Evolutionary conservation across 30 jellyfish, hydroid and myxozoan species (phyloP).

Genomic region (Chironex yamaguchii): DNA sequence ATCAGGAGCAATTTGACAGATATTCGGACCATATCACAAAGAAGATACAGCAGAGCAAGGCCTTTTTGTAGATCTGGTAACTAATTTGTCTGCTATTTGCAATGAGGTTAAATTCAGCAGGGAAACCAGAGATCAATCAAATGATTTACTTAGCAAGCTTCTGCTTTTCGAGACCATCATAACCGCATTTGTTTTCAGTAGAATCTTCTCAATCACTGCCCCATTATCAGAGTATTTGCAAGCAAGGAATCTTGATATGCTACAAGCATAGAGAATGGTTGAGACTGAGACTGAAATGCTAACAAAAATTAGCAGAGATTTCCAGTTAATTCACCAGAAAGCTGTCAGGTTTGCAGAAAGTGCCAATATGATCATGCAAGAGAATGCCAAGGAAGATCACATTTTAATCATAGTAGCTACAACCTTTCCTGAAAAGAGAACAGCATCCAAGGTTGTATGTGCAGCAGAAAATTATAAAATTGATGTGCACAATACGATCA

Average conservation of each 20-base stretch:
- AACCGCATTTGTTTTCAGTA: conserved; percentile 5
- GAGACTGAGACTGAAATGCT: conserved; percentile 13
- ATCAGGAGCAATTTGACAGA: too few species aligned
- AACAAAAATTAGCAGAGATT: conserved; percentile 1
- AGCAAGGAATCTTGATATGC: conserved; percentile 35
- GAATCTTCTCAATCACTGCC: conserved; percentile 19
- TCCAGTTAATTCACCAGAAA: not conserved
- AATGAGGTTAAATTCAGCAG: not conserved
- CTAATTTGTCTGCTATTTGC: not conserved
- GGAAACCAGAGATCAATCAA: not conserved
- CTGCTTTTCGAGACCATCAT: conserved; percentile 3
- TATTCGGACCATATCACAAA: too few species aligned
- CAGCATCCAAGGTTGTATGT: not conserved
- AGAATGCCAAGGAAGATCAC: conserved; percentile 12
- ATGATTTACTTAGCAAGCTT: conserved; percentile 17
- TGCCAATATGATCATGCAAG: conserved; percentile 1
- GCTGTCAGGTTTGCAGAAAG: conserved; percentile 19
- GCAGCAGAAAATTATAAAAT: not conserved
- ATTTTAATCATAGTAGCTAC: conserved; percentile 10
- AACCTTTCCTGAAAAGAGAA: conserved; percentile 11
- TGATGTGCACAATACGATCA: conserved; percentile 29
- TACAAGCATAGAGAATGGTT: conserved; percentile 51
- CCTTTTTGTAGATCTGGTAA: conserved; percentile 4
- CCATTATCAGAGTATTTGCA: conserved; percentile 49
- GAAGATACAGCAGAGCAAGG: not conserved